Base-by-base conservation (phyloP, 1,140 invertebrate genomes). In the Trachymyrmex septentrionalis region DNA sequence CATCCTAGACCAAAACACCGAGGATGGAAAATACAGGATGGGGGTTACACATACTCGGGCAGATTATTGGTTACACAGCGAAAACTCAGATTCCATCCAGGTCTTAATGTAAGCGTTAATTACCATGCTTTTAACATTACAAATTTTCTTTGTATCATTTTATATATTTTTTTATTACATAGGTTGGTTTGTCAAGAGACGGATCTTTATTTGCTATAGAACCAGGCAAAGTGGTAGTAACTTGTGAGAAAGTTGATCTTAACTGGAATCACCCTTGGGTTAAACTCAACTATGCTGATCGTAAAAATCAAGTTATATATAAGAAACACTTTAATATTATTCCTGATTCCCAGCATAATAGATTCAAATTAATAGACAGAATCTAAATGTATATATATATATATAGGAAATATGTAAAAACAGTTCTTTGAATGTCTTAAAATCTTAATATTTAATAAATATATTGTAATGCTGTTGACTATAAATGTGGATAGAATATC, bases 271-370 rank as follows among this genome's bases (percentile, higher is more conserved):
- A 97, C 88, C 95, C 94, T 0, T 98, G 97, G 97, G 95, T 97
- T 7, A 95, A 96, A 91, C 92, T 95, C 48, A 95, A 96, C 86
- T 98, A 98, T 92, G 93, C 92, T 2, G 96, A 96, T 1, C 94
- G 97, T 87, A 94, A 96, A 90, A 92, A 95, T 4, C 96, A 96
- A 91, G 95, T 95, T n/a, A 97, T 98, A 91, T 97, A 97, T 91
- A 98, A 98, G 93, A 98, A 98, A 93, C 97, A 98, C 91, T 97
- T 97, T 87, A 97, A 98, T 96, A 96, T 98, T 63, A 96, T 98
- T 90, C 97, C 98, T 0, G 94, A 97, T 55, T 96, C 96, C 72
- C 97, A 98, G 91, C 97, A 98, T 88, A 95, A 96, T 76, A 96
- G 96, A 87, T 98, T 98, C 92, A 97, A 97, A 90, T 93, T 98